Percentiles rank a stretch among this genome's conserved stretches.
phyloP scores from a whole-genome alignment of 2,797 vertebrate species.

The Bovichtus diacanthus region DNA sequence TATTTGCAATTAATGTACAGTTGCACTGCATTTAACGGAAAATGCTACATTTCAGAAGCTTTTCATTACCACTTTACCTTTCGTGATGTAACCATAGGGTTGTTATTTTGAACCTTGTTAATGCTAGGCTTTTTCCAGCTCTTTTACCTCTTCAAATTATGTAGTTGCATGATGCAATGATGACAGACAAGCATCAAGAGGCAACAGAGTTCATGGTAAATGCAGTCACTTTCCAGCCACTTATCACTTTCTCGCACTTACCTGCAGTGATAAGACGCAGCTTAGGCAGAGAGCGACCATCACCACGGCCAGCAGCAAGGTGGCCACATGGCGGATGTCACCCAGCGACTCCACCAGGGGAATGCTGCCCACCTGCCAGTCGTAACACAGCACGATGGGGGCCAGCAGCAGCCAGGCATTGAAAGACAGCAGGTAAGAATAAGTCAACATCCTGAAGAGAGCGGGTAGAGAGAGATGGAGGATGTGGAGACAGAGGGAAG shows the following conservation, averaged over 20 bases:
- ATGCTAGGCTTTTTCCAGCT: background rate
- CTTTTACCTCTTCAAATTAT: background rate
- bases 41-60: background rate
- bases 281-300: constrained; percentile 86
- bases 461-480: background rate
- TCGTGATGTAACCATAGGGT: background rate
- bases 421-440: constrained; percentile 95
- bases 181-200: background rate
- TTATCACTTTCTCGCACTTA: constrained; percentile 66
- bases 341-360: constrained; percentile 92
- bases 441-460: constrained; percentile 90
- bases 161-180: background rate
- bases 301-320: constrained; percentile 84
- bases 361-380: constrained; percentile 99
- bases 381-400: constrained; percentile 93
- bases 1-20: background rate
- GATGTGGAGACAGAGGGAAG: background rate
- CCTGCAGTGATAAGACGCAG: constrained; percentile 89
- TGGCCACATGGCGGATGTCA: constrained; percentile 89
- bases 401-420: constrained; percentile 95
- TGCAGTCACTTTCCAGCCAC: background rate
- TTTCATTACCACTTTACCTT: background rate
- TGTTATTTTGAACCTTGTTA: background rate
- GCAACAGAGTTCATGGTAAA: background rate
- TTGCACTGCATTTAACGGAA: background rate